Base-by-base conservation (phyloP, 2,888 invertebrate genomes). In the Drosophila recens region DNA sequence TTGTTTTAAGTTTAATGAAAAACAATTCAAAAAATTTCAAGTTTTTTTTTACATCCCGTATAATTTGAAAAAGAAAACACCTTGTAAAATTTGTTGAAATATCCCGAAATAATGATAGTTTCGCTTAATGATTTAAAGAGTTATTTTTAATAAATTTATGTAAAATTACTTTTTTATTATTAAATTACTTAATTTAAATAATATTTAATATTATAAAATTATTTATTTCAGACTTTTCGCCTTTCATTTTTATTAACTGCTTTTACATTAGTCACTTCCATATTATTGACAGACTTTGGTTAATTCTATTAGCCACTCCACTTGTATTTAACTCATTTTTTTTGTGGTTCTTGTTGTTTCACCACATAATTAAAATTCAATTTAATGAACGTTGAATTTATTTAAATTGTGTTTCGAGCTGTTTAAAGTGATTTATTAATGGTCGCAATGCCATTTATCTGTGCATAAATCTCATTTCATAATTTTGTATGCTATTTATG, bases 401-500 rank as follows among this genome's bases (percentile, higher is more conserved):
- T 65, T 40, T 43, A 45, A 45, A 56, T 43, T 45, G 27, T 40
- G 15, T 45, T 46, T 34, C 73, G 49, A 51, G 58, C 64, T 71
- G 49, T 53, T 73, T 74, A 64, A 76, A 65, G 74, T 84, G 79
- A 87, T 82, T 84, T 72, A 84, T 85, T 87, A 66, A 76, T 72
- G 74, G 53, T 51, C 61, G 58, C 75, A 56, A 56, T 79, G 67
- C 53, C 71, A 80, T 79, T 84, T 84, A 82, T 73, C 75, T 69
- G 65, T 43, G 59, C 82, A 84, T 76, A 72, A 82, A 85, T 82
- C 67, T 59, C 66, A 70, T 69, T 82, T 78, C 69, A 84, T 58
- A 23, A 51, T 54, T 64, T 40, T 36, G 17, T 46, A 59, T 76
- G 34, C 23, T 54, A 45, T 54, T 53, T 62, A 59, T 62, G 34